phyloP scores from a whole-genome alignment of 23 tunicate species.

The Ciona savignyi region DNA sequence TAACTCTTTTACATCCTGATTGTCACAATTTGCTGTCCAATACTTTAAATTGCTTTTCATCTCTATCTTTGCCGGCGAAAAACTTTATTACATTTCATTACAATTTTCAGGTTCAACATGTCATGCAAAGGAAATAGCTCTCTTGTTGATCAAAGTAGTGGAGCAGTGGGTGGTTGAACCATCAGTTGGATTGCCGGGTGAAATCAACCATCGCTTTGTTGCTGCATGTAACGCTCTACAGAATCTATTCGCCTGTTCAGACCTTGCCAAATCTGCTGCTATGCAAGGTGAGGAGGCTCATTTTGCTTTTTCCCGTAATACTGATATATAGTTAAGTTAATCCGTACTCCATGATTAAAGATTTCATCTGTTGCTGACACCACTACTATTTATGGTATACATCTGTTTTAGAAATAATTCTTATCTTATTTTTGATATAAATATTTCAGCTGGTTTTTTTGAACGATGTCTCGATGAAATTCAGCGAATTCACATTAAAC shows the following conservation, averaged over 20 bases:
- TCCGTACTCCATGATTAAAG: no score
- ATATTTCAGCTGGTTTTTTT: conserved; percentile 42
- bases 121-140: conserved; percentile 12
- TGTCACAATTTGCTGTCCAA: no score
- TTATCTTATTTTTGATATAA: background rate
- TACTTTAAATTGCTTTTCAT: no score
- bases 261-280: conserved; percentile 32
- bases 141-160: conserved; percentile 8
- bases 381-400: no score
- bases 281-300: conserved; percentile 16
- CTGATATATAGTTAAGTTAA: no score
- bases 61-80: no score
- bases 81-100: no score
- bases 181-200: conserved; percentile 23
- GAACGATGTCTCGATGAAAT: conserved; percentile 55
- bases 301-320: no score
- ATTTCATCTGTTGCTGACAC: no score
- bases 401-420: no score
- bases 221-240: conserved; percentile 35
- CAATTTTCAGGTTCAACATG: conserved; percentile 22
- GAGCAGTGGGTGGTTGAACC: conserved; percentile 21
- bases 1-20: no score
- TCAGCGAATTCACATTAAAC: conserved; percentile 27
- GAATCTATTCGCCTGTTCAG: conserved; percentile 52
- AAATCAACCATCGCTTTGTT: conserved; percentile 12